Conservation (phyloP, 2,113 vertebrate species). For the Gavialis gangeticus region DNA sequence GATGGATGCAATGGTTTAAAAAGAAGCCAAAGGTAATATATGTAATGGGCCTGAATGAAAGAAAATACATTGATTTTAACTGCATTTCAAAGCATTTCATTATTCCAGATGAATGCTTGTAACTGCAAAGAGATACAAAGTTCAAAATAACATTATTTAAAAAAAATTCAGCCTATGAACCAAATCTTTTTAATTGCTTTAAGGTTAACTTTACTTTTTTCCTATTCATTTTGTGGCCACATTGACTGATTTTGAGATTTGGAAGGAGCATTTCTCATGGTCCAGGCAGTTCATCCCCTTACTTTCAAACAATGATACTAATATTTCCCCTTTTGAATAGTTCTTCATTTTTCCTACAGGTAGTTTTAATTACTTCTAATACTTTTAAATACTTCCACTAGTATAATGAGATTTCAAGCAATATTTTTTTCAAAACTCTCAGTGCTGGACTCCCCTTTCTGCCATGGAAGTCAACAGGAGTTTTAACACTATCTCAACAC, state of each 20-base stretch:
- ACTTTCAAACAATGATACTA: background rate
- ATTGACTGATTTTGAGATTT: background rate
- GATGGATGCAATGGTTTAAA: background rate
- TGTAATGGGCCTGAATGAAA: slow-evolving; percentile 3
- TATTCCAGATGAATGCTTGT: slow-evolving; percentile 42
- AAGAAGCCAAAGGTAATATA: background rate
- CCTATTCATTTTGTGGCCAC: background rate
- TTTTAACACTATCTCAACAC: background rate
- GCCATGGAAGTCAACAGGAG: background rate
- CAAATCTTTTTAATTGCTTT: slow-evolving; percentile 26
- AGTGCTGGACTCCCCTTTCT: background rate
- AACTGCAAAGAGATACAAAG: background rate
- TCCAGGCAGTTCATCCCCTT: background rate
- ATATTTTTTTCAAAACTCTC: background rate
- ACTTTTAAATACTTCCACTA: background rate
- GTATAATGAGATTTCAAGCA: background rate
- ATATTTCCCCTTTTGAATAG: background rate
- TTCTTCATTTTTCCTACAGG: background rate
- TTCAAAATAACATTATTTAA: slow-evolving; percentile 33
- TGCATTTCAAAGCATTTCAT: slow-evolving; percentile 42
- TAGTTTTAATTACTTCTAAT: background rate
- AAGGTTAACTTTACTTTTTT: background rate
- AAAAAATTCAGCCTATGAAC: background rate
- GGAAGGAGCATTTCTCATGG: background rate
- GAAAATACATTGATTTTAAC: slow-evolving; percentile 51